Conservation (phyloP, 2,888 invertebrate genomes). For the Labia minor region DNA sequence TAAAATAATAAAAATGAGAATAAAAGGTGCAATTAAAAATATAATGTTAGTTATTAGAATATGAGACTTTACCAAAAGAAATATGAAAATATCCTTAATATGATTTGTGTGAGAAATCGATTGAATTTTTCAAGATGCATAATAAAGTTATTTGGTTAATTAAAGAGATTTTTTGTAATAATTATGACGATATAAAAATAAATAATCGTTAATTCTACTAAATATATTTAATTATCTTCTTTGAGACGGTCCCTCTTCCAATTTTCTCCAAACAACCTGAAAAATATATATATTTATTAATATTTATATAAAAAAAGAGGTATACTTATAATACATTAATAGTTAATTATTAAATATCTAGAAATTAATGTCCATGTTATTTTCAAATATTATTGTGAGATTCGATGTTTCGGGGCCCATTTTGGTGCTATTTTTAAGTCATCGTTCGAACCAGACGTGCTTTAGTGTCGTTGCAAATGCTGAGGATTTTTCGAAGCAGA, state of each 20-base stretch:
- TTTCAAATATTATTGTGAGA: too few species aligned
- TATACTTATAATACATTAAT: too few species aligned
- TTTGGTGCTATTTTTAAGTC: too few species aligned
- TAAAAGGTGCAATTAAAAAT: not conserved
- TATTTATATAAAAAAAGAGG: too few species aligned
- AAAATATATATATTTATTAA: too few species aligned
- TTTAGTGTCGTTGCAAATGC: too few species aligned
- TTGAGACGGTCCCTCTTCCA: conserved; percentile 69
- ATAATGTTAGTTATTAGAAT: conserved; percentile 17
- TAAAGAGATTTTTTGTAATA: not conserved
- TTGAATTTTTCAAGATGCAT: not conserved
- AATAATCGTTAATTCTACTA: not conserved
- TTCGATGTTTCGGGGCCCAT: too few species aligned
- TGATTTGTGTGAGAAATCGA: conserved; percentile 15
- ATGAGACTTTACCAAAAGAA: conserved; percentile 1
- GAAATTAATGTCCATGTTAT: too few species aligned
- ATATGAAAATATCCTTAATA: conserved; percentile 15
- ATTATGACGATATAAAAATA: not conserved
- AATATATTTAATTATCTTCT: conserved; percentile 32
- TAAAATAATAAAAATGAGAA: too few species aligned
- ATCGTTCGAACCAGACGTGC: too few species aligned
- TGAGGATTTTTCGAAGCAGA: too few species aligned
- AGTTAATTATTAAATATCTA: too few species aligned
- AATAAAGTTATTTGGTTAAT: conserved; percentile 8
- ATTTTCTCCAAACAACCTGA: conserved; percentile 79